A percentile compares a stretch with the other conserved stretches of the same genome.
These are phyloP conservation scores for Thereuonema tuberculata DNA, from an alignment of 1,140 invertebrate species.

Conservation along the genomic window DNA sequence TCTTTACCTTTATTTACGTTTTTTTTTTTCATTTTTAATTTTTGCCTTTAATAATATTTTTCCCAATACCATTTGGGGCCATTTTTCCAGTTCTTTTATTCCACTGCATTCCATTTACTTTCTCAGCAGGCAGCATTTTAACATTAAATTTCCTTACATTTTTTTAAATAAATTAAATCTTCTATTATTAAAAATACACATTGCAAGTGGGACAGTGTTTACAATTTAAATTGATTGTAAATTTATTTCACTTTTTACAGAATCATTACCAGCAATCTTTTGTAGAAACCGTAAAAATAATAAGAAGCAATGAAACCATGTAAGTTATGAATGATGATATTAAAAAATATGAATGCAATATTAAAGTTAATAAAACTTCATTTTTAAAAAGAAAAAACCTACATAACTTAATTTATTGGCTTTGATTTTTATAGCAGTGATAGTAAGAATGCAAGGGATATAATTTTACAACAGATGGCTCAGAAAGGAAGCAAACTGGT, in stretches of 20 bases:
- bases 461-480: background rate
- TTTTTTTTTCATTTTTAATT: too few species aligned
- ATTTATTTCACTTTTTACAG: slow-evolving; percentile 1
- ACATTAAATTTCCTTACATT: too few species aligned
- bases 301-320: background rate
- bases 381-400: background rate
- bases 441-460: background rate
- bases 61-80: too few species aligned
- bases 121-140: too few species aligned
- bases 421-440: background rate
- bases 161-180: too few species aligned
- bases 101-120: too few species aligned
- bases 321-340: background rate
- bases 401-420: too few species aligned
- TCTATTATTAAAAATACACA: too few species aligned
- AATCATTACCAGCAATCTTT: slow-evolving; percentile 7
- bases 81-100: too few species aligned
- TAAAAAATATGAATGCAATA: background rate
- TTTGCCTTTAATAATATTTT: too few species aligned
- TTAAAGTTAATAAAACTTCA: background rate
- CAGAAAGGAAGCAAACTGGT: background rate
- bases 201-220: too few species aligned
- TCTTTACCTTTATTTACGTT: too few species aligned
- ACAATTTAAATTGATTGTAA: background rate
- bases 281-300: slow-evolving; percentile 6